Percentiles rank a stretch among this genome's conserved stretches.
phyloP scores from a whole-genome alignment of 1,140 invertebrate genomes.

The Drosophila biarmipes region DNA sequence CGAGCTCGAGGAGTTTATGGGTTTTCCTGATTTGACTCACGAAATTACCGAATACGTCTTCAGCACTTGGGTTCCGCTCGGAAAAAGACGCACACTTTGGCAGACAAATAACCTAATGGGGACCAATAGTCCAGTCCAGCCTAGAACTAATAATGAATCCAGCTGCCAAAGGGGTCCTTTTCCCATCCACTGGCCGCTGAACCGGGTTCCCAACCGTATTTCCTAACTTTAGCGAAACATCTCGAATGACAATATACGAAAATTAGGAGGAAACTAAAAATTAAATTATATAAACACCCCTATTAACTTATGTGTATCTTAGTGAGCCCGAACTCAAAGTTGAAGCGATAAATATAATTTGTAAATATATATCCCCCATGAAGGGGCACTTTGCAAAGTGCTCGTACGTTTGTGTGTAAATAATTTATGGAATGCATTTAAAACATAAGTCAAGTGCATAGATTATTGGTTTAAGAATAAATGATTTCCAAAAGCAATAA shows the following conservation, averaged over 20 bases:
- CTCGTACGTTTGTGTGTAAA: conserved; percentile 30
- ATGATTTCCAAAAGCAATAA: conserved; percentile 57
- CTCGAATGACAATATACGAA: conserved; percentile 37
- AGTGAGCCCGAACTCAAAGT: conserved; percentile 51
- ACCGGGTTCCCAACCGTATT: conserved; percentile 15
- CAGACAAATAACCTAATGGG: conserved; percentile 36
- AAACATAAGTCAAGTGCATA: conserved; percentile 39
- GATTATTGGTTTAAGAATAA: conserved; percentile 24
- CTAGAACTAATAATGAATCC: conserved; percentile 28
- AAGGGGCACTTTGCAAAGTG: conserved; percentile 4
- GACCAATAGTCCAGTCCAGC: conserved; percentile 55
- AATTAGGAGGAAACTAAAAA: conserved; percentile 29
- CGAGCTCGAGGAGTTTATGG: conserved; percentile 3
- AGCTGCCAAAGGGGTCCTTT: conserved; percentile 22
- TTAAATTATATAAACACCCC: conserved; percentile 24
- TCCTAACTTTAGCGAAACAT: conserved; percentile 33
- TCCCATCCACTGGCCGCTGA: background rate
- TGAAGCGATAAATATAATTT: conserved; percentile 42
- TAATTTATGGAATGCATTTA: conserved; percentile 48
- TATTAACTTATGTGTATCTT: conserved; percentile 13
- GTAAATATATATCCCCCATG: conserved; percentile 33
- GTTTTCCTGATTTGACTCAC: conserved; percentile 10
- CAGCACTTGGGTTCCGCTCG: background rate
- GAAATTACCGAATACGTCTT: conserved; percentile 1
- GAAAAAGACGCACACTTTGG: conserved; percentile 20